Percentiles rank a stretch among this genome's conserved stretches.
Conservation (phyloP, 53 echinoderm and acorn worm species). For the Holothuria scabra region DNA sequence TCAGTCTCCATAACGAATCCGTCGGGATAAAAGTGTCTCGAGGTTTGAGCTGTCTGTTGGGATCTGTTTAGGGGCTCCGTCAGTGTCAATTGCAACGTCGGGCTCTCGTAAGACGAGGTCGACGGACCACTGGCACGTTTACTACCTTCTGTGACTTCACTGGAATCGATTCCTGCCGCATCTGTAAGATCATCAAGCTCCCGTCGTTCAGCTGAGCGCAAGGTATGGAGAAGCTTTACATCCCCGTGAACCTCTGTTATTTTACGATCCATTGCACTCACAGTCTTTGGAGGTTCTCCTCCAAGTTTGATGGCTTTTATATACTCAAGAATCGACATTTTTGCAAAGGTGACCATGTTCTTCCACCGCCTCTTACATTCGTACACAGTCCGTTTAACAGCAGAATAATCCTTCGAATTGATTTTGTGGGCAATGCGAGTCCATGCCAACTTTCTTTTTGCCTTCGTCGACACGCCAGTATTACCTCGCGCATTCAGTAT, state of each 20-base stretch:
- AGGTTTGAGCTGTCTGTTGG: neutral
- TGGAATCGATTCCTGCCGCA: neutral
- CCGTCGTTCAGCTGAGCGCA: slow-evolving; percentile 4
- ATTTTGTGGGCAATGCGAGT: slow-evolving; percentile 24
- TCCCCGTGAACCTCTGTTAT: slow-evolving; percentile 46
- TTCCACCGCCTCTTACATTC: slow-evolving; percentile 50
- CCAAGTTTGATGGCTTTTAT: slow-evolving; percentile 44
- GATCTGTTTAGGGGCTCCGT: neutral
- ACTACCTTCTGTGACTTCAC: neutral
- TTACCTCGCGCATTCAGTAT: slow-evolving; percentile 29
- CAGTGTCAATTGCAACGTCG: neutral
- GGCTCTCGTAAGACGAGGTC: slow-evolving; percentile 26
- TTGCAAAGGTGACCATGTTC: slow-evolving; percentile 51
- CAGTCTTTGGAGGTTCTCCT: slow-evolving; percentile 26
- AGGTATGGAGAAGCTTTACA: slow-evolving; percentile 12
- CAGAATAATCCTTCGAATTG: slow-evolving; percentile 40
- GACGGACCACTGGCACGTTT: neutral
- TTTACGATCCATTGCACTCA: slow-evolving; percentile 19
- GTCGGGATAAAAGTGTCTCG: slow-evolving; percentile 21
- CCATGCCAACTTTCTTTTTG: slow-evolving; percentile 37
- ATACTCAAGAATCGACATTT: slow-evolving; percentile 39
- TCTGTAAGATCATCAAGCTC: slow-evolving; percentile 39
- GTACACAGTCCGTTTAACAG: slow-evolving; percentile 47
- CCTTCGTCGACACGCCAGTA: slow-evolving; percentile 33
- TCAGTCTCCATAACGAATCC: slow-evolving; percentile 13